Evolutionary conservation across 2,113 vertebrate genomes (phyloP), one percentile per base, ranked within the genome.

Genomic region (Alectura lathami): DNA sequence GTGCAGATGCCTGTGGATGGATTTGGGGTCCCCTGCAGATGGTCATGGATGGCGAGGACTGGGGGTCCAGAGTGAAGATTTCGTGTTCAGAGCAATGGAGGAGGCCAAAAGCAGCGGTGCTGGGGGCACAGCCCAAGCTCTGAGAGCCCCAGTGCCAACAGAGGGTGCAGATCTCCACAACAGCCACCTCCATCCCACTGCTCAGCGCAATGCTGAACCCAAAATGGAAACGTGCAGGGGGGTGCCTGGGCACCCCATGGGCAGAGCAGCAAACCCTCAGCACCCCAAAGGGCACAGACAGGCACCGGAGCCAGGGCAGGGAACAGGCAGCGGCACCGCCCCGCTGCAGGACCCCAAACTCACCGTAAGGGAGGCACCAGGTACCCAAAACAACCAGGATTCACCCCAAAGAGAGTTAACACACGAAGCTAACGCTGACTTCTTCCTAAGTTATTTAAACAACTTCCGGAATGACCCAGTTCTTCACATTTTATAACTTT

Each of bases 401-500:
- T 26, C 57, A 38, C 83, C 18, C 43, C 77, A 45, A 80, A 66
- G 43, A 80, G 67, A 88, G 53, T 20, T 66, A 51, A 81, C 89
- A 81, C 89, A 20, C 2, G 14, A 76, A 83, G 68, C 13, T 0
- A 66, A 48, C 2, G 1, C 88, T 86, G 94, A 42, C 36, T 93
- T 91, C 83, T 57, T 13, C 36, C 45, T 56, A 85, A 93, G 63
- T 75, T 57, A 82, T 82, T 94, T 17, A 29, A 92, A 43, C 15
- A 43, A 43, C 42, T 43, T 43, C 42, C 15, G 10, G 42, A 43
- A 15, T 43, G 42, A 43, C 42, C 42, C 42, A 43, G 42, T 43
- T 43, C 42, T 43, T 43, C 42, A 43, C 42, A 43, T 43, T 51
- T 57, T 80, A 51, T 79, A 90, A 94, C 91, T 96, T 96, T 89